Conservation (phyloP, 2,888 invertebrate genomes). For the Leucozona laternaria region DNA sequence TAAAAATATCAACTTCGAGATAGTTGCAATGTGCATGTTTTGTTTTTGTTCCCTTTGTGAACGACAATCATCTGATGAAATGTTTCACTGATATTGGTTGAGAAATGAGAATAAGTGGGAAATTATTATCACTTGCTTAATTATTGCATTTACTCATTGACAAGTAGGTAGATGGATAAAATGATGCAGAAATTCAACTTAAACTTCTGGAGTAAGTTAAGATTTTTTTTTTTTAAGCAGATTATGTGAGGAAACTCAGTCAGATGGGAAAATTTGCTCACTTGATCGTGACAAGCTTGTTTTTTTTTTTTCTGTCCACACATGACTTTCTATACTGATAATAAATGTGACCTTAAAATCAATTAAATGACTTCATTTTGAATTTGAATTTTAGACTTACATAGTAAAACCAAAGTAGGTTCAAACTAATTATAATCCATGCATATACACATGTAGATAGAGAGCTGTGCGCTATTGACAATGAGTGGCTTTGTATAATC, state of each 20-base stretch:
- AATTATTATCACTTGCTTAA: neutral
- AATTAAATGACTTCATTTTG: neutral
- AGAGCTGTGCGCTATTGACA: too few species aligned
- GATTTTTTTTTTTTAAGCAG: neutral
- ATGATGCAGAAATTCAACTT: neutral
- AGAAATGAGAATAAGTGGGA: constrained; percentile 13
- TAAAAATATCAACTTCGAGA: constrained; percentile 9
- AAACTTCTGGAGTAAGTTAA: neutral
- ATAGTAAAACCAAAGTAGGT: too few species aligned
- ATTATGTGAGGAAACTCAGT: neutral
- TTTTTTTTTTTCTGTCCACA: neutral
- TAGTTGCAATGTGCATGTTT: constrained; percentile 7
- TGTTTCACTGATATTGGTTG: constrained; percentile 32
- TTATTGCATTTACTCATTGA: neutral
- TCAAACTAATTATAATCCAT: too few species aligned
- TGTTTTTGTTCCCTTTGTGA: neutral
- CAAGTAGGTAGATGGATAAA: neutral
- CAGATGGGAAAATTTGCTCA: neutral
- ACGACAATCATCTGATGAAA: constrained; percentile 44
- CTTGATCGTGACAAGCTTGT: neutral
- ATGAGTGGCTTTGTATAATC: too few species aligned
- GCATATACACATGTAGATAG: too few species aligned
- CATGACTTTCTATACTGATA: neutral
- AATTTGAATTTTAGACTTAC: neutral
- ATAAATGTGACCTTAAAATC: constrained; percentile 5